Evolutionary conservation across 2,113 vertebrate species (phyloP).

Genomic region (Pluvialis apricaria): DNA sequence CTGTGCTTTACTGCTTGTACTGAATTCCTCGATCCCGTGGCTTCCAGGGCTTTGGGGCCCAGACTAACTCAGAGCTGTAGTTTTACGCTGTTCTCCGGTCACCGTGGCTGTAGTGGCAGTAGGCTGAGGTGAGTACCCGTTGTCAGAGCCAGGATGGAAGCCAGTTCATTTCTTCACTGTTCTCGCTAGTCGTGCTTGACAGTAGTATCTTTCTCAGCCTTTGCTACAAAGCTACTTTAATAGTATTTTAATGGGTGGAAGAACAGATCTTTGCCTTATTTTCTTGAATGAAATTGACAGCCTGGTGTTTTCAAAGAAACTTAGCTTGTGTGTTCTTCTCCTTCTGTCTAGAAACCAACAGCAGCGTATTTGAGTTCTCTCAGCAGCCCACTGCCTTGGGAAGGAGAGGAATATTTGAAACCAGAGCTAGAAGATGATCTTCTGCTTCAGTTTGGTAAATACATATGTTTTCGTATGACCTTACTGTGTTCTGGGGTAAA

Average conservation of each 20-base stretch:
- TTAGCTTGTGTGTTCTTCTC: neutral
- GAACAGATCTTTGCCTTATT: neutral
- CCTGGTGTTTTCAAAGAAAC: neutral
- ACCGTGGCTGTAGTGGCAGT: fast-evolving
- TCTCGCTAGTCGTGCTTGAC: neutral
- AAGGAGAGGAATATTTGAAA: constrained; percentile 86
- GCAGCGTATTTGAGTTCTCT: constrained; percentile 72
- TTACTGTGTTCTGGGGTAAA: neutral
- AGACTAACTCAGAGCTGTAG: neutral
- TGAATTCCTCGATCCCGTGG: neutral
- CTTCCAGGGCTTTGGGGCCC: neutral
- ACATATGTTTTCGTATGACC: neutral
- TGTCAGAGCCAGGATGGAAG: neutral
- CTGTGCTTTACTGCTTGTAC: neutral
- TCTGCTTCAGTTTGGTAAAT: constrained; percentile 89
- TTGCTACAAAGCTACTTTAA: neutral
- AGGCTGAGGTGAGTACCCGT: neutral
- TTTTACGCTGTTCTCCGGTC: neutral
- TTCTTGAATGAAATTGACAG: neutral
- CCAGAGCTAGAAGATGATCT: constrained; percentile 87
- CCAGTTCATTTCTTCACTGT: neutral
- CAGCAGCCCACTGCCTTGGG: constrained; percentile 81
- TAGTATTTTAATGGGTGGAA: neutral
- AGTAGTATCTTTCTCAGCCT: neutral
- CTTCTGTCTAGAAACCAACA: constrained; percentile 79